Evolutionary conservation across 2,888 invertebrate genomes (phyloP), one percentile per base, ranked within the genome.

Genomic region (Heliconius erato): DNA sequence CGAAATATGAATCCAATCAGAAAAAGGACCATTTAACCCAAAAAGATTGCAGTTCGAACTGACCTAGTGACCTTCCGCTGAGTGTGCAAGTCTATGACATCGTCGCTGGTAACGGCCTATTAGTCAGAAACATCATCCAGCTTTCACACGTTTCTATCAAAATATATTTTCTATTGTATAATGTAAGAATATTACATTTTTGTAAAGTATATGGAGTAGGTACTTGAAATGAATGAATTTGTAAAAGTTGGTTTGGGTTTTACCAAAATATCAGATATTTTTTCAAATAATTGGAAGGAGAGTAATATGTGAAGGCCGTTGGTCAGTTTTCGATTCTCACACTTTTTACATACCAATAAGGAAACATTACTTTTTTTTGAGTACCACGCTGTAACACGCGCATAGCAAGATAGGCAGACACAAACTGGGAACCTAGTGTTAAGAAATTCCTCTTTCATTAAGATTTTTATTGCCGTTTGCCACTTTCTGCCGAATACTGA

Each of bases 41-140:
- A 63, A 63, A 76, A 35, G 76, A n/a, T 40, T 63, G 76, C 16
- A 63, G n/a, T 76, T 63, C 35, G 59, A 63, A 76, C 3, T 76
- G 76, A 76, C 76, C 76, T 63, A 76, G 35, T 63, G 63, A 76
- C 76, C 76, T 76, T 76, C 76, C 76, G 63, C 63, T 40, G 76
- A 63, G 35, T 76, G n/a, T 35, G n/a, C 76, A 26, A 40, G 35
- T 35, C 59, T 76, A 26, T 26, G 63, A 63, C 63, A 63, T 63
- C 63, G 63, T 35, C 76, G 26, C 16, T 76, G 4, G 35, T n/a
- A 40, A 40, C 63, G 35, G 35, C 72, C 44, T 44, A 44, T 76
- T 76, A n/a, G 63, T 76, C n/a, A 59, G 40, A 63, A 63, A 40
- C 16, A 26, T 40, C 35, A 40, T 32, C 26, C 44, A n/a, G 44